phyloP scores from a whole-genome alignment of 35 echinoderm and acorn worm genomes.

The Nesometra sesokonis region DNA sequence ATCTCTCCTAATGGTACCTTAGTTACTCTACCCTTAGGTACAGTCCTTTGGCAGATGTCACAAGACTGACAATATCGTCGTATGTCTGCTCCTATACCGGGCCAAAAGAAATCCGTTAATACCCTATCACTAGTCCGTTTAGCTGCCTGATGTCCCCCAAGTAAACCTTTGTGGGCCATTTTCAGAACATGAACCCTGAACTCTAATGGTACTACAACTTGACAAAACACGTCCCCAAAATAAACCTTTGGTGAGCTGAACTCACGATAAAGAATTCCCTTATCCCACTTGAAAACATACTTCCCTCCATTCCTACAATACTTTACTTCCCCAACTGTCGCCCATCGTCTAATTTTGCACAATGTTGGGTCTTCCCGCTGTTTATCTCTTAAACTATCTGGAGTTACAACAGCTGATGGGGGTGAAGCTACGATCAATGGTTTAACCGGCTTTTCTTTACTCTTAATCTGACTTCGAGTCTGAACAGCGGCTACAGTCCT shows the following conservation, averaged over 20 bases:
- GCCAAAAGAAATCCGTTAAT: conserved; percentile 32
- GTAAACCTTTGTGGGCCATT: conserved; percentile 37
- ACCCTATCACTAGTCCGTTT: conserved; percentile 33
- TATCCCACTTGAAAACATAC: background rate
- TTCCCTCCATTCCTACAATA: background rate
- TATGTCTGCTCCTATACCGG: conserved; percentile 31
- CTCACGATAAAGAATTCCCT: conserved; percentile 34
- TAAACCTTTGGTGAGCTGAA: conserved; percentile 21
- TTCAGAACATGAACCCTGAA: conserved; percentile 27
- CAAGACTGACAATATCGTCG: conserved; percentile 30
- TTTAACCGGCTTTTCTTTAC: background rate
- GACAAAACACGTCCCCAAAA: conserved; percentile 18
- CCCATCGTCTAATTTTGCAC: background rate
- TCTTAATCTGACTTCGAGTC: background rate
- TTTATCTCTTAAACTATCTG: background rate
- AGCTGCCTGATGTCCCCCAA: conserved; percentile 33
- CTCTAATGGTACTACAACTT: conserved; percentile 27
- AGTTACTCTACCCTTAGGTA: conserved; percentile 26
- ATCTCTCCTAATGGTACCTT: too few relatives aligned
- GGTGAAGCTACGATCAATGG: background rate
- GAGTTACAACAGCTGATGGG: background rate
- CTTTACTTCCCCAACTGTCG: background rate
- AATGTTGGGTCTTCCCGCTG: background rate
- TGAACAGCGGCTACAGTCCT: background rate
- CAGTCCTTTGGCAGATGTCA: conserved; percentile 47